A percentile compares a stretch with the other conserved stretches of the same genome.
Conservation (phyloP, 2,113 vertebrate genomes). For the Cololabis saira region DNA sequence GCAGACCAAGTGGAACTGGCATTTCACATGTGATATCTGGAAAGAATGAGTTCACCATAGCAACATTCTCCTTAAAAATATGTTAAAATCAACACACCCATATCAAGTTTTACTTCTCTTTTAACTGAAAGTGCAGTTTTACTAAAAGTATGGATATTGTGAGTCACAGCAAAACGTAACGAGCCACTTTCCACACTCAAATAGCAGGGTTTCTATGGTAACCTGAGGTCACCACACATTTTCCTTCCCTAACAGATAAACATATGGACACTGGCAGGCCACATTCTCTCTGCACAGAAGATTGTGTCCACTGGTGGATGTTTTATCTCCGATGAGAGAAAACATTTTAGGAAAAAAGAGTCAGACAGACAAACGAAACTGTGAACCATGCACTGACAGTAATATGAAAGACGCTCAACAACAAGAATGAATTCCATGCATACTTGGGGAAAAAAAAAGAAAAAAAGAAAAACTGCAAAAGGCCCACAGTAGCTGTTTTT, state of each 20-base stretch:
- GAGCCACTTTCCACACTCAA: background rate
- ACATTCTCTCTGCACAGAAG: too few species aligned
- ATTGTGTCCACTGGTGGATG: too few species aligned
- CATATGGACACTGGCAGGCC: background rate
- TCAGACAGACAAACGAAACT: background rate
- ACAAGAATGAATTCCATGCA: background rate
- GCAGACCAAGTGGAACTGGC: background rate
- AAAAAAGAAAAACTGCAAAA: background rate
- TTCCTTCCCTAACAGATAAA: too few species aligned
- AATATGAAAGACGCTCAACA: background rate
- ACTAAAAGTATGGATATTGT: background rate
- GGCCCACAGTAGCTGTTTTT: too few species aligned
- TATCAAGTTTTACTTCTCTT: background rate
- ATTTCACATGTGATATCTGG: background rate
- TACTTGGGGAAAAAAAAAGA: constrained; percentile 13
- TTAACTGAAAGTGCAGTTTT: background rate
- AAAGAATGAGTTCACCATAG: constrained; percentile 23
- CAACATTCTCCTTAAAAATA: background rate
- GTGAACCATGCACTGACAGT: background rate
- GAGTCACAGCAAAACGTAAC: constrained; percentile 10
- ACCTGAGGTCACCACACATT: background rate
- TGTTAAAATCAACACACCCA: background rate
- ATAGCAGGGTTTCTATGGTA: background rate
- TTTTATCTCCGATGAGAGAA: constrained; percentile 8
- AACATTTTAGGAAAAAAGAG: background rate